phyloP scores from a whole-genome alignment of 2,113 vertebrate species.

The Vombatus ursinus region DNA sequence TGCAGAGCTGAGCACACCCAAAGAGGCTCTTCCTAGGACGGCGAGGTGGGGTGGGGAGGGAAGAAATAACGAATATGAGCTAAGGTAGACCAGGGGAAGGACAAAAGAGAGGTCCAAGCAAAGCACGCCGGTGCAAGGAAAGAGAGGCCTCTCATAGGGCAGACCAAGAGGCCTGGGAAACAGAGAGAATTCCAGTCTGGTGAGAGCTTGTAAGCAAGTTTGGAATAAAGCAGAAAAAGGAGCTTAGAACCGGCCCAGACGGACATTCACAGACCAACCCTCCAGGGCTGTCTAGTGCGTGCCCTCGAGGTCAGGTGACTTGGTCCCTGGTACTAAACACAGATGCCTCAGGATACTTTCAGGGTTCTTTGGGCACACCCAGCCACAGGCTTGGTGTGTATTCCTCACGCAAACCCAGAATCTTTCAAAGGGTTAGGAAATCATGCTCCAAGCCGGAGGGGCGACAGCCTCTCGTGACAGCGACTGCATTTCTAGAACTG shows the following conservation, averaged over 20 bases:
- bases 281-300: rapidly evolving
- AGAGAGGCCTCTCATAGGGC: neutral
- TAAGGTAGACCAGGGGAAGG: neutral
- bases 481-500: too few relatives aligned
- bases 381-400: neutral
- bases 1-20: neutral
- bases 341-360: neutral
- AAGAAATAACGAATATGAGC: neutral
- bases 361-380: neutral
- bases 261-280: too few relatives aligned
- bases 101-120: neutral
- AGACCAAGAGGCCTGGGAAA: neutral
- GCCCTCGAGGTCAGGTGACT: neutral
- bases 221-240: neutral
- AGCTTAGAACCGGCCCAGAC: neutral
- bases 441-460: neutral
- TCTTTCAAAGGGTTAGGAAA: neutral
- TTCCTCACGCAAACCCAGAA: neutral
- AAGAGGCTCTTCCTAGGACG: neutral
- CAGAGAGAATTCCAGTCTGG: neutral
- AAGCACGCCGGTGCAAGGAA: neutral
- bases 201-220: neutral
- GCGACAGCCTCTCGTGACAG: neutral
- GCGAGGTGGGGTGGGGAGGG: neutral
- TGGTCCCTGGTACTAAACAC: neutral